Evolutionary conservation across 1,140 invertebrate genomes (phyloP), one percentile per base, ranked within the genome.

Genomic region (Telenomus remus): DNA sequence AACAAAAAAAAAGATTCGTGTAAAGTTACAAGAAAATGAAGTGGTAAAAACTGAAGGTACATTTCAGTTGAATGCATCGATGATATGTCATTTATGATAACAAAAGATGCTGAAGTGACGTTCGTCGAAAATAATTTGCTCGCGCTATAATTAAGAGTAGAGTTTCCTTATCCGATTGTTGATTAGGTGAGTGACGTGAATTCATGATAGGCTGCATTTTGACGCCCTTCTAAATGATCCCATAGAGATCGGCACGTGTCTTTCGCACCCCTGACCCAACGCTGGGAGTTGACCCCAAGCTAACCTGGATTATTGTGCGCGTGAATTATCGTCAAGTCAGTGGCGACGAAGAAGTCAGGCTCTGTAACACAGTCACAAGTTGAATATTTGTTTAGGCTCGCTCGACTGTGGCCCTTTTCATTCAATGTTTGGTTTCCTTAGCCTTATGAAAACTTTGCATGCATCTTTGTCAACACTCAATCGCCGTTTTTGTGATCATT

Each of bases 201-300:
- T 81, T 78, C 71, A 81, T 73, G 54, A 64, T 79, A 83, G 76
- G 68, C 75, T 59, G 46, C 37, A 53, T 65, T 83, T 79, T 75
- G 66, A 79, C 68, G 68, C 77, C 77, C 77, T 75, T 53, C 73
- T 55, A 81, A 85, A 82, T 76, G 81, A 85, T 84, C 83, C 80
- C 84, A 85, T 81, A 82, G 81, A 82, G 82, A 86, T 82, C 78
- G 85, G 81, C 84, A 86, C 85, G 85, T 86, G 85, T 77, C 82
- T 19, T 50, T 80, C 71, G 78, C 79, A 82, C 82, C 81, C 82
- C 59, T 72, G 35, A 51, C 56, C 37, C 48, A 39, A 60, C 64
- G 51, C 12, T 39, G n/a, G 60, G 35, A 33, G 27, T 11, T 63
- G 59, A 68, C 75, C 60, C 75, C 60, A 72, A 68, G 46, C 64